Percentiles rank a stretch among this genome's conserved stretches.
Conservation (phyloP, 2,888 invertebrate species). For the Eristalis pertinax region DNA sequence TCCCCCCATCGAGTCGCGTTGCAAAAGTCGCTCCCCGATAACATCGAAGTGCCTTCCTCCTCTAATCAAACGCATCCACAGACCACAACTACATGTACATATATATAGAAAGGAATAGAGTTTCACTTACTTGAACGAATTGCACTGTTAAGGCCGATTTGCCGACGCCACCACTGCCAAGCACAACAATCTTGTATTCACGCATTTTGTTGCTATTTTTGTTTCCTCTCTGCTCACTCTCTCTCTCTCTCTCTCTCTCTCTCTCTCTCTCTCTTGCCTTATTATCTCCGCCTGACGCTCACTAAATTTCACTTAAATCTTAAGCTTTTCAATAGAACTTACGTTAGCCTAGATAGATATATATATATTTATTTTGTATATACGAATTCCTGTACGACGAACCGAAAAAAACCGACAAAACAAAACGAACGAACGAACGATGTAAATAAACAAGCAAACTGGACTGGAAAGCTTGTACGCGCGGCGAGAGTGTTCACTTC, state of each 20-base stretch:
- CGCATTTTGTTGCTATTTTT: slow-evolving; percentile 86
- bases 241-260: no score
- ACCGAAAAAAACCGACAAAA: not conserved
- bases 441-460: not conserved
- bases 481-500: no score
- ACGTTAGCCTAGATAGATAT: slow-evolving; percentile 7
- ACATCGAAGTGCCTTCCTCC: no score
- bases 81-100: no score
- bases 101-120: no score
- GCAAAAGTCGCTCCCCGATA: no score
- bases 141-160: slow-evolving; percentile 87
- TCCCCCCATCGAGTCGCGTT: no score
- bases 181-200: slow-evolving; percentile 99
- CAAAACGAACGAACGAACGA: not conserved
- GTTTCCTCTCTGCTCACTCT: no score
- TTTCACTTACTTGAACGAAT: slow-evolving; percentile 78
- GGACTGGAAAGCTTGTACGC: no score
- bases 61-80: no score
- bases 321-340: not conserved
- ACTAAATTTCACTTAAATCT: slow-evolving; percentile 10
- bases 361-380: no score
- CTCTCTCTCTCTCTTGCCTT: no score
- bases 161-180: slow-evolving; percentile 99
- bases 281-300: slow-evolving; percentile 4
- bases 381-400: slow-evolving; percentile 1